These are phyloP conservation scores for Agrypnus murinus DNA, from an alignment of 2,888 invertebrate species.

Conservation along the genomic window DNA sequence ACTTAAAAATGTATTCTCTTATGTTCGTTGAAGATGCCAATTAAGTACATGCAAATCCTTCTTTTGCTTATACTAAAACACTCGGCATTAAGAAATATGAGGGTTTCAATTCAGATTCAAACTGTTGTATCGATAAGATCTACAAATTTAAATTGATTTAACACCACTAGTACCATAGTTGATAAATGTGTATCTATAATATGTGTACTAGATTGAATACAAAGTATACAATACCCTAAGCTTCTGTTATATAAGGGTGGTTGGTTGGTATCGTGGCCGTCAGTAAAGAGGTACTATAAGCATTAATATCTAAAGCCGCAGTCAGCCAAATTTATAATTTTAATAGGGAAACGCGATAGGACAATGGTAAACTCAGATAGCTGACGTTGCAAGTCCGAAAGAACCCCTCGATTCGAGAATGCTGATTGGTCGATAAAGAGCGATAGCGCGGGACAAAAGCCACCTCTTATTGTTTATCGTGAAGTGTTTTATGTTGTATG, in stretches of 20 bases:
- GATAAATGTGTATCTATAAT: slow-evolving; percentile 17
- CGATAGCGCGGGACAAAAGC: slow-evolving; percentile 64
- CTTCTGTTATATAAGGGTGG: slow-evolving; percentile 31
- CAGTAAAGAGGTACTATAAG: slow-evolving; percentile 48
- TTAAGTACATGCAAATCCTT: no score
- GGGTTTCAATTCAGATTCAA: no score
- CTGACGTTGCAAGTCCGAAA: slow-evolving; percentile 63
- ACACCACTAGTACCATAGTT: no score
- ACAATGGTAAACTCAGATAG: slow-evolving; percentile 64
- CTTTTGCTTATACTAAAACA: no score
- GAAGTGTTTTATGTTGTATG: slow-evolving; percentile 60
- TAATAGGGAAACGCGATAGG: slow-evolving; percentile 62
- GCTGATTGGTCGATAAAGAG: slow-evolving; percentile 65
- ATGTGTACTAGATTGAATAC: slow-evolving; percentile 14
- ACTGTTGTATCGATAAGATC: no score
- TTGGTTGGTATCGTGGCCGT: slow-evolving; percentile 39
- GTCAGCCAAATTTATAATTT: slow-evolving; percentile 64
- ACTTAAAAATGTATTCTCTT: no score
- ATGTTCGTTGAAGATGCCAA: no score
- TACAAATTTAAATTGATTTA: no score
- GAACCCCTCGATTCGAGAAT: slow-evolving; percentile 64
- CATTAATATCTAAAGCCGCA: slow-evolving; percentile 57
- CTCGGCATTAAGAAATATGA: no score
- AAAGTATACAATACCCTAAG: slow-evolving; percentile 37
- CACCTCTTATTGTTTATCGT: slow-evolving; percentile 62